Conservation (phyloP, 2,113 vertebrate genomes). For the Tauraco erythrolophus region DNA sequence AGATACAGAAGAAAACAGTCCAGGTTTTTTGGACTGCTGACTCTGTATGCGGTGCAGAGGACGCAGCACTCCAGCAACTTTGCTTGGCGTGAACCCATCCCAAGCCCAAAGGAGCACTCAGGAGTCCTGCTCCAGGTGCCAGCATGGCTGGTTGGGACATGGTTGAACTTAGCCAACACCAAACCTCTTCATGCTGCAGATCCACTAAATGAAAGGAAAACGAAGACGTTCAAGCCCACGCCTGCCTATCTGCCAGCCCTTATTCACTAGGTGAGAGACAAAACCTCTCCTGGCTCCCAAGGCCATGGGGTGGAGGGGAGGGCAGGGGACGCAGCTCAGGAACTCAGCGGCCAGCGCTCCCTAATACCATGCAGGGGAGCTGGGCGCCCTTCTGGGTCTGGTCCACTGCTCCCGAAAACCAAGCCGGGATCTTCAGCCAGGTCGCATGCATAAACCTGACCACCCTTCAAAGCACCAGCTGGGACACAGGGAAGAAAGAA, state of each 20-base stretch:
- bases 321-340: background rate
- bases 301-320: background rate
- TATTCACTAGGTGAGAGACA: background rate
- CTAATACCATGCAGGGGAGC: conserved; percentile 2
- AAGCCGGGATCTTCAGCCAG: conserved; percentile 1
- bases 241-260: background rate
- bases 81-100: rapidly evolving
- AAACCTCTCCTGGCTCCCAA: background rate
- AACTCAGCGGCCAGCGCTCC: background rate
- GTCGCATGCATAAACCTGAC: conserved; percentile 3
- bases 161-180: background rate
- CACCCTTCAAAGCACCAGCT: background rate
- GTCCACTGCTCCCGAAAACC: background rate
- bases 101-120: background rate
- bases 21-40: background rate
- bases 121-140: background rate
- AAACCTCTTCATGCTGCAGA: background rate
- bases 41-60: background rate
- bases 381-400: background rate
- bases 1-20: background rate
- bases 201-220: background rate
- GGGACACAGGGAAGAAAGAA: background rate
- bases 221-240: background rate
- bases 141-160: background rate
- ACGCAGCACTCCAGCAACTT: background rate